Evolutionary conservation across 2,113 vertebrate genomes (phyloP).

Genomic region (Oceanodroma tethys): DNA sequence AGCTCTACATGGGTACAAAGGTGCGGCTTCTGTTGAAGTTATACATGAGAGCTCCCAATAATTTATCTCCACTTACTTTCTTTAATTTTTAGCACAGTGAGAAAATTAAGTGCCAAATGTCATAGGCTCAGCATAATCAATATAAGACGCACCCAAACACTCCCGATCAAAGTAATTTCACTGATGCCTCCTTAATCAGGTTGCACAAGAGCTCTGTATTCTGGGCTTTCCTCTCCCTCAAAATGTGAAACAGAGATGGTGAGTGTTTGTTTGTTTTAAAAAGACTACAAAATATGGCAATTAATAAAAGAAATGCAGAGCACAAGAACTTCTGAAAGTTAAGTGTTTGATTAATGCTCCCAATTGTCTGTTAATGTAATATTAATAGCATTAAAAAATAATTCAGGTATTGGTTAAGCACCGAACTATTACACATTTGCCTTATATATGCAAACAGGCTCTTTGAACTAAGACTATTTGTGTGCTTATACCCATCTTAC

Average conservation of each 20-base stretch:
- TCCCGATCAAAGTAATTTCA: neutral
- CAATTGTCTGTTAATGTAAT: neutral
- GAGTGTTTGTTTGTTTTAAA: no score
- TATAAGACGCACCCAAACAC: neutral
- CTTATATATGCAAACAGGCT: neutral
- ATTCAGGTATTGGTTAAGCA: neutral
- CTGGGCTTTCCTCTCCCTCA: neutral
- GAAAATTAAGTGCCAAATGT: neutral
- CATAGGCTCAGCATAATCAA: neutral
- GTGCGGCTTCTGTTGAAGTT: neutral
- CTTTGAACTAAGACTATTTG: neutral
- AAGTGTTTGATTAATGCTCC: neutral
- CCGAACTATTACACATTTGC: neutral
- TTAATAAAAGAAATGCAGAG: neutral
- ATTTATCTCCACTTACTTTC: neutral
- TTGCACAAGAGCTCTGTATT: accelerated
- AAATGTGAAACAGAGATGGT: accelerated
- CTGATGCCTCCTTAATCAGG: neutral
- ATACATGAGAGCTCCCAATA: neutral
- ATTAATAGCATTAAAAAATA: neutral
- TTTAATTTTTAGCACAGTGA: neutral
- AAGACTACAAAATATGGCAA: neutral
- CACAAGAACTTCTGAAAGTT: neutral
- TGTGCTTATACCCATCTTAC: neutral
- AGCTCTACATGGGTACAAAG: neutral